phyloP scores from a whole-genome alignment of 2,888 invertebrate species.

The Drosophila subsilvestris region DNA sequence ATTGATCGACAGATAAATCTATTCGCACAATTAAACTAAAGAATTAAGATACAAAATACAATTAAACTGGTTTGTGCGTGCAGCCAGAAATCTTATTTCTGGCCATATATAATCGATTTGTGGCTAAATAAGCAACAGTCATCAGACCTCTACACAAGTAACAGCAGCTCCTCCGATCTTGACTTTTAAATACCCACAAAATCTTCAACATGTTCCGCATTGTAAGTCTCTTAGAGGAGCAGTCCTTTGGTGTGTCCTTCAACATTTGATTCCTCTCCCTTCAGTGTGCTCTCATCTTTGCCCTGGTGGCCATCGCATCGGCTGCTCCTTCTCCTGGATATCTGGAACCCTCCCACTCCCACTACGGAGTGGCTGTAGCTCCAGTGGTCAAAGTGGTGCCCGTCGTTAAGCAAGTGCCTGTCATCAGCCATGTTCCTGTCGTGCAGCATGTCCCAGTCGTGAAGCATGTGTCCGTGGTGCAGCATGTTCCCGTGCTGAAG shows the following conservation, averaged over 20 bases:
- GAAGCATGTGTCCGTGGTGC: conserved; percentile 43
- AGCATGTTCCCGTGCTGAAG: conserved; percentile 40
- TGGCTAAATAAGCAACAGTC: conserved; percentile 36
- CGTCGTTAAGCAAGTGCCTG: conserved; percentile 31
- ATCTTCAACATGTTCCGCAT: conserved; percentile 42
- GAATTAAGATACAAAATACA: conserved; percentile 18
- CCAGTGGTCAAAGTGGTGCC: conserved; percentile 33
- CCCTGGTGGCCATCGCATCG: conserved; percentile 31
- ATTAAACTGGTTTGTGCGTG: conserved; percentile 29
- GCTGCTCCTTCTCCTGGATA: conserved; percentile 55
- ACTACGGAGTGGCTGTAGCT: conserved; percentile 21
- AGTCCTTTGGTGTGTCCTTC: not conserved
- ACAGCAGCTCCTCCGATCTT: conserved; percentile 1
- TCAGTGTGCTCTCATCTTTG: conserved; percentile 44
- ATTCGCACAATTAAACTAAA: conserved; percentile 36
- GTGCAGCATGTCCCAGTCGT: conserved; percentile 37
- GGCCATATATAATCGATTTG: conserved; percentile 39
- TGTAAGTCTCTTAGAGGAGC: conserved; percentile 29
- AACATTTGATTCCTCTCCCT: too few relatives aligned
- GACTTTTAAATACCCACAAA: not conserved
- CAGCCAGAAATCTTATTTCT: conserved; percentile 14
- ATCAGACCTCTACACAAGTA: conserved; percentile 3
- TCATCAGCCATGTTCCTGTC: conserved; percentile 42
- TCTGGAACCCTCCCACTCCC: conserved; percentile 23
- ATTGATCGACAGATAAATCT: conserved; percentile 26